These are phyloP conservation scores for Pycnomerus fuliginosus DNA, from an alignment of 2,888 invertebrate genomes.

Conservation along the genomic window DNA sequence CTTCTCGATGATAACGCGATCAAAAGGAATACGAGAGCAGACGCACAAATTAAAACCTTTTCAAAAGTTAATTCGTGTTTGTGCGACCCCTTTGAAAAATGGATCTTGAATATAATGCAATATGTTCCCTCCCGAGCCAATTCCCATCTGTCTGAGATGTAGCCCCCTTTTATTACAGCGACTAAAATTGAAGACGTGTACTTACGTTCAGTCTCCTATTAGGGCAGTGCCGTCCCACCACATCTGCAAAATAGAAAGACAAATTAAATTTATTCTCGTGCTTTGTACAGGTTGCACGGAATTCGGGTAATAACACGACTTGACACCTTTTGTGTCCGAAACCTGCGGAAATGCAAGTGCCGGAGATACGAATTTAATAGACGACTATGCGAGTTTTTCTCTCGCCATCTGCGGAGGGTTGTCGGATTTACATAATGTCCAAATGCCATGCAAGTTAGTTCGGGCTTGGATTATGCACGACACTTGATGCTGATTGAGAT, in stretches of 20 bases:
- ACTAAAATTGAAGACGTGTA: no score
- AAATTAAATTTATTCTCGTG: slow-evolving; percentile 6
- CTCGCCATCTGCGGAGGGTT: slow-evolving; percentile 41
- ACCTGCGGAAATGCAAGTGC: slow-evolving; percentile 15
- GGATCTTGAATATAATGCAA: slow-evolving; percentile 13
- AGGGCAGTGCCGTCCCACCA: slow-evolving; percentile 14
- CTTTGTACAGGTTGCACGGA: slow-evolving; percentile 6
- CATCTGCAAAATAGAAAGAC: slow-evolving; percentile 14
- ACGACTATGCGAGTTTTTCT: slow-evolving; percentile 35
- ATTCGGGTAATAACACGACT: slow-evolving; percentile 4
- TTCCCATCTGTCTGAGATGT: slow-evolving; percentile 22
- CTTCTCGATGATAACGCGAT: slow-evolving; percentile 12
- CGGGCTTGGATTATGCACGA: slow-evolving; percentile 40
- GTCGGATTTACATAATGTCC: slow-evolving; percentile 49
- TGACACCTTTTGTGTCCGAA: slow-evolving; percentile 13
- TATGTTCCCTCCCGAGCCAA: slow-evolving; percentile 15
- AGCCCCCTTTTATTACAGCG: no score
- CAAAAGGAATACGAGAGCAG: slow-evolving; percentile 13
- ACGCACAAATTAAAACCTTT: slow-evolving; percentile 33
- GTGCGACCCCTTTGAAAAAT: slow-evolving; percentile 27
- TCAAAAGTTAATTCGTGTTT: slow-evolving; percentile 34
- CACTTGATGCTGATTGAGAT: slow-evolving; percentile 48
- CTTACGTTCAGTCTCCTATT: slow-evolving; percentile 17
- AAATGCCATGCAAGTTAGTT: slow-evolving; percentile 44
- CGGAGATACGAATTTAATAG: slow-evolving; percentile 40